Evolutionary conservation across 1,140 invertebrate species (phyloP).

Genomic region (Oedothorax gibbosus): DNA sequence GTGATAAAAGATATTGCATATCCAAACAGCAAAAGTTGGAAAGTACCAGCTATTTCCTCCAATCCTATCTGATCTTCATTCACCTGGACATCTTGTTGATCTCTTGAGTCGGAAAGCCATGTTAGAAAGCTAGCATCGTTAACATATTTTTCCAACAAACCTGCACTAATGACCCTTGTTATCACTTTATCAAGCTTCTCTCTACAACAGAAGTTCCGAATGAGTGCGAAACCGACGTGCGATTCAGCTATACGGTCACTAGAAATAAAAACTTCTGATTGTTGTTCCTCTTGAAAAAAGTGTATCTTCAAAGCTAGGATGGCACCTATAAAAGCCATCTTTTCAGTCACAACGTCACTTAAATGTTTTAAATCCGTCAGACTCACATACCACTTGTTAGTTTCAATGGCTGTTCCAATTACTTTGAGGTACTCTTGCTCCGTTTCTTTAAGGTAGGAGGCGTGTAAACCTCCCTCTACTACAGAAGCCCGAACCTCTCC

Average conservation of each 20-base stretch:
- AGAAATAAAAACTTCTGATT: neutral
- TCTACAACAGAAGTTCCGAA: conserved; percentile 2
- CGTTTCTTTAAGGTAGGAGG: neutral
- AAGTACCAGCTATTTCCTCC: neutral
- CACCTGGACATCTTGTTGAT: neutral
- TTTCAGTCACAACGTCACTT: neutral
- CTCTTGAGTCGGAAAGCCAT: neutral
- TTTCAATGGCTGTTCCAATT: neutral
- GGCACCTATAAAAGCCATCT: neutral
- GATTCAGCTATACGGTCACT: neutral
- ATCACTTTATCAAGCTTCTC: neutral
- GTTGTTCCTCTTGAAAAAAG: neutral
- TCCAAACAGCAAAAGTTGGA: neutral
- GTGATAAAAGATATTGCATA: neutral
- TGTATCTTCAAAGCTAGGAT: neutral
- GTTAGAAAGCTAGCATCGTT: neutral
- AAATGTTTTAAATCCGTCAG: neutral
- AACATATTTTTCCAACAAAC: conserved; percentile 16
- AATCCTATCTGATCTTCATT: neutral
- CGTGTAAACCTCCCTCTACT: neutral
- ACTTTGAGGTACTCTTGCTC: neutral
- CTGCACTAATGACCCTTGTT: neutral
- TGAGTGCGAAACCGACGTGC: neutral
- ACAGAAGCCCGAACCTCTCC: neutral
- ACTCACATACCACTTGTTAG: neutral